Conservation (phyloP, 2,888 invertebrate species). For the Drosophila meridionalis region DNA sequence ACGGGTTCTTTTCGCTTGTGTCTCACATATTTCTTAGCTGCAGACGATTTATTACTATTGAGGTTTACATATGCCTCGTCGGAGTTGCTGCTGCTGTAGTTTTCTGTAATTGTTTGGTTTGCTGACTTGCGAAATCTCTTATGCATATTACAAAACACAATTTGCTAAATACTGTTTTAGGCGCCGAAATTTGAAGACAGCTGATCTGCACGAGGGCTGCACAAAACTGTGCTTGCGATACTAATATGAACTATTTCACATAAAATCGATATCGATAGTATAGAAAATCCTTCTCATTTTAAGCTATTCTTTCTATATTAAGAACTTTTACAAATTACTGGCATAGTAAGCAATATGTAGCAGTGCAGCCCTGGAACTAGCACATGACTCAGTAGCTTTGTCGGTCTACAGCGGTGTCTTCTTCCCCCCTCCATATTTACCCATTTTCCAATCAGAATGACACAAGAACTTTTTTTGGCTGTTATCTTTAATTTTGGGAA, state of each 20-base stretch:
- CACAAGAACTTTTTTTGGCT: conserved; percentile 70
- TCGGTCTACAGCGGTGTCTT: conserved; percentile 10
- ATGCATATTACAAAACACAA: conserved; percentile 24
- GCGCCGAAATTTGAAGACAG: conserved; percentile 45
- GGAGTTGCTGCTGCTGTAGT: conserved; percentile 32
- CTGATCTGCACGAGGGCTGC: conserved; percentile 43
- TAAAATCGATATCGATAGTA: background rate
- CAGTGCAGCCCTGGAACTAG: conserved; percentile 28
- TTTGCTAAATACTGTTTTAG: background rate
- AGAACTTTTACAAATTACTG: background rate
- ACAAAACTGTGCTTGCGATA: background rate
- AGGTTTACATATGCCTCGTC: conserved; percentile 1
- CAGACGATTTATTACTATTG: conserved; percentile 1
- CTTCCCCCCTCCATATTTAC: background rate
- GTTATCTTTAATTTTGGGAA: conserved; percentile 82
- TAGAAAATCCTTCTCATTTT: background rate
- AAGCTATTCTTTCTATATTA: background rate
- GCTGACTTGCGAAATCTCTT: conserved; percentile 28
- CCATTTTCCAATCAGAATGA: conserved; percentile 33
- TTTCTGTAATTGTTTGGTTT: background rate
- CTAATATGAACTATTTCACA: background rate
- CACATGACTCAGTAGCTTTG: conserved; percentile 44
- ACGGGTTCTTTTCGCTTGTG: background rate
- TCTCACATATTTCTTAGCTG: conserved; percentile 16
- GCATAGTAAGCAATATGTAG: too few relatives aligned